Conservation (phyloP, 2,797 vertebrate genomes). For the Petrocephalus sullivani region DNA sequence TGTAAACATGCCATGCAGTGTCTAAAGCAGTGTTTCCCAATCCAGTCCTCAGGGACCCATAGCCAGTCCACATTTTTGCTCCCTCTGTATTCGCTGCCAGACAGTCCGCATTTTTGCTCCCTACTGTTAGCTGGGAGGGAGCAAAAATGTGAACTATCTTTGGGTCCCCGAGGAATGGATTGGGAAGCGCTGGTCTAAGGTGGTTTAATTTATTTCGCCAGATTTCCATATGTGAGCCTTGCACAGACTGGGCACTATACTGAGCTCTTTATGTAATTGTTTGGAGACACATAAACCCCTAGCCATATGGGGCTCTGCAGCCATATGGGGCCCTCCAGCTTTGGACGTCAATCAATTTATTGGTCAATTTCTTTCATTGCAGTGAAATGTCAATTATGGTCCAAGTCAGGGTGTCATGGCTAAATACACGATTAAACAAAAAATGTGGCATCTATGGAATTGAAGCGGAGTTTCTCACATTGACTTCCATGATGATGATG, state of each 20-base stretch:
- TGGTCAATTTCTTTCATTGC: conserved; percentile 62
- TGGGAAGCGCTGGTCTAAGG: neutral
- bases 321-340: conserved; percentile 60
- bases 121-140: too few relatives aligned
- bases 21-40: neutral
- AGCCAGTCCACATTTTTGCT: too few relatives aligned
- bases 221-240: neutral
- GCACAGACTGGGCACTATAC: conserved; percentile 41
- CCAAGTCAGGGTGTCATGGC: conserved; percentile 1
- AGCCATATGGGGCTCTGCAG: conserved; percentile 57
- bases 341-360: conserved; percentile 52
- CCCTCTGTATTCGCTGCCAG: too few relatives aligned
- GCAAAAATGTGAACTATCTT: too few relatives aligned
- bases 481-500: neutral
- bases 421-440: neutral
- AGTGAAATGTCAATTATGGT: conserved; percentile 37
- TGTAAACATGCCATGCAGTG: conserved; percentile 6
- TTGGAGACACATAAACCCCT: conserved; percentile 52
- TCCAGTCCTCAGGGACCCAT: too few relatives aligned
- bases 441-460: neutral
- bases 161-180: too few relatives aligned
- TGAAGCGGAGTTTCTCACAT: neutral
- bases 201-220: conserved; percentile 1
- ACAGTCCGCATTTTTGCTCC: too few relatives aligned
- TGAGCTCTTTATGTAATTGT: conserved; percentile 66